A percentile compares a stretch with the other conserved stretches of the same genome.
phyloP scores from a whole-genome alignment of 2,797 vertebrate species.

The Xyrichtys novacula region DNA sequence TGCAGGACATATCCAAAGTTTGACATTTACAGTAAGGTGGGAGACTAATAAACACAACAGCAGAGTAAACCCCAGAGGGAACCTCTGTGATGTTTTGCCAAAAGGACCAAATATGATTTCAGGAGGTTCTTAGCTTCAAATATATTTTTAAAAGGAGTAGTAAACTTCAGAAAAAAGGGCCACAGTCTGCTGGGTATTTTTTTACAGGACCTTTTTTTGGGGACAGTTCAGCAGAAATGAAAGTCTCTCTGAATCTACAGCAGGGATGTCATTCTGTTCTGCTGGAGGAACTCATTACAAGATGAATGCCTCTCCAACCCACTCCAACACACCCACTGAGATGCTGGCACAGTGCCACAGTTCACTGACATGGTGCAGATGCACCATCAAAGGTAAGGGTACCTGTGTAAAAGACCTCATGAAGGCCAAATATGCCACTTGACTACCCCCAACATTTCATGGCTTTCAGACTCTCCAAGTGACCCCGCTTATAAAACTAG shows the following conservation, averaged over 20 bases:
- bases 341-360: slow-evolving; percentile 47
- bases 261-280: slow-evolving; percentile 42
- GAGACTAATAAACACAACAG: slow-evolving; percentile 67
- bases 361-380: slow-evolving; percentile 57
- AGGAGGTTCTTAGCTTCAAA: slow-evolving; percentile 56
- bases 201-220: slow-evolving; percentile 50
- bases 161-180: slow-evolving; percentile 55
- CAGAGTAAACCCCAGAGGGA: slow-evolving; percentile 47
- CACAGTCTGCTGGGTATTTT: slow-evolving; percentile 27
- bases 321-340: slow-evolving; percentile 64
- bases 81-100: slow-evolving; percentile 75
- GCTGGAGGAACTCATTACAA: slow-evolving; percentile 71
- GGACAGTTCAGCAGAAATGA: slow-evolving; percentile 50
- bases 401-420: slow-evolving; percentile 63
- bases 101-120: slow-evolving; percentile 68
- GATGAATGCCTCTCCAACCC: slow-evolving; percentile 39
- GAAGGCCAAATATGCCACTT: slow-evolving; percentile 35
- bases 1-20: slow-evolving; percentile 46
- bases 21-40: slow-evolving; percentile 72
- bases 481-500: slow-evolving; percentile 16
- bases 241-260: slow-evolving; percentile 39
- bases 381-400: slow-evolving; percentile 70
- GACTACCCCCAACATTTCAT: slow-evolving; percentile 52
- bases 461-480: slow-evolving; percentile 20
- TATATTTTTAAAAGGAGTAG: slow-evolving; percentile 56